Evolutionary conservation across 2,113 vertebrate genomes (phyloP).

Genomic region (Aldabrachelys gigantea): DNA sequence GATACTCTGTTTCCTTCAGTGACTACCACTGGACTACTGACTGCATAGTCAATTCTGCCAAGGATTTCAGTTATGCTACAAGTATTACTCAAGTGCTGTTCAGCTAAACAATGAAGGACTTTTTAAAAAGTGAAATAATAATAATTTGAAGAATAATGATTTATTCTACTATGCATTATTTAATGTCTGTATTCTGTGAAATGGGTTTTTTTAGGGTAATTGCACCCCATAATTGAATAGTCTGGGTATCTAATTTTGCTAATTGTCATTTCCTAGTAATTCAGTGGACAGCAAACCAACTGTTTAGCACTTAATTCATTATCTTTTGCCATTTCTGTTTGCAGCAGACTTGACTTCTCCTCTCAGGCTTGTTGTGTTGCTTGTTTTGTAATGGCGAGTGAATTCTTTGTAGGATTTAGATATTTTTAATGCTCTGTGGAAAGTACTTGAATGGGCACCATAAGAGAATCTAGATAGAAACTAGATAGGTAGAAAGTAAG

Average conservation of each 20-base stretch:
- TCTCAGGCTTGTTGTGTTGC: rapidly evolving
- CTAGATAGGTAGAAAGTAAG: not conserved
- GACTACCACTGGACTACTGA: not conserved
- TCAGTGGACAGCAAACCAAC: not conserved
- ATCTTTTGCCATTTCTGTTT: not conserved
- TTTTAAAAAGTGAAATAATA: not conserved
- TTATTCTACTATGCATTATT: not conserved
- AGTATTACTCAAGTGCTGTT: not conserved
- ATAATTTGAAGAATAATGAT: not conserved
- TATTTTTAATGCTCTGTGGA: not conserved
- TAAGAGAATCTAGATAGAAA: not conserved
- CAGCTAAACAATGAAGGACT: not conserved
- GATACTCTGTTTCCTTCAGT: slow-evolving; percentile 18
- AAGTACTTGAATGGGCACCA: not conserved
- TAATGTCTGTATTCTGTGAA: slow-evolving; percentile 5
- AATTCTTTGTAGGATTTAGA: not conserved
- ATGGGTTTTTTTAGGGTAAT: slow-evolving; percentile 15
- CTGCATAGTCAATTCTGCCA: slow-evolving; percentile 7
- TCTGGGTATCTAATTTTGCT: not conserved
- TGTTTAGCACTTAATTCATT: not conserved
- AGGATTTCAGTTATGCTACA: not conserved
- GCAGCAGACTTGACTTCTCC: not conserved
- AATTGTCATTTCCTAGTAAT: not conserved
- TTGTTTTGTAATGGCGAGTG: not conserved
- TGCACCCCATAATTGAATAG: not conserved